Evolutionary conservation across 2,797 vertebrate genomes (phyloP).

Genomic region (Syncerus caffer): DNA sequence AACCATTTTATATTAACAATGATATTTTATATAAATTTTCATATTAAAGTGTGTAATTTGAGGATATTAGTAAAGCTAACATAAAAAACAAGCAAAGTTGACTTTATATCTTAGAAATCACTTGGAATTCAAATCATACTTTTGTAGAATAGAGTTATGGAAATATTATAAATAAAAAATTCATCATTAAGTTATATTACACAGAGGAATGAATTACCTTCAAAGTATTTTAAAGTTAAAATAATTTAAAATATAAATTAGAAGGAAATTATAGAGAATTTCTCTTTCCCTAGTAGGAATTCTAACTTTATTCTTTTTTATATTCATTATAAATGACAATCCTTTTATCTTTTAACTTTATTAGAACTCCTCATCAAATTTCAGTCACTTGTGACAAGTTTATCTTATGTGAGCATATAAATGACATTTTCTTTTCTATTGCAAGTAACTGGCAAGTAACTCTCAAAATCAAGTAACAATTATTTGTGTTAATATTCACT

Average conservation of each 20-base stretch:
- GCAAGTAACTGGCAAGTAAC: neutral
- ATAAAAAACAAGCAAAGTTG: neutral
- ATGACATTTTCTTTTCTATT: neutral
- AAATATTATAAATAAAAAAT: conserved; percentile 62
- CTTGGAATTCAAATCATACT: conserved; percentile 41
- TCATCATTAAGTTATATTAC: conserved; percentile 53
- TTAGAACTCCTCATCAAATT: neutral
- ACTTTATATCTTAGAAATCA: neutral
- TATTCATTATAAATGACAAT: conserved; percentile 49
- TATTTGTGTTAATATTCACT: neutral
- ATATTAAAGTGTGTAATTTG: neutral
- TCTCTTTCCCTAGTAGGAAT: conserved; percentile 19
- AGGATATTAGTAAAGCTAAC: neutral
- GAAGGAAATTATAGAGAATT: conserved; percentile 39
- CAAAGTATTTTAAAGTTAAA: conserved; percentile 62
- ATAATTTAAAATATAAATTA: conserved; percentile 71
- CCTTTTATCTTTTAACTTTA: conserved; percentile 45
- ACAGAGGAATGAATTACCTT: conserved; percentile 65
- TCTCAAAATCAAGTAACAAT: neutral
- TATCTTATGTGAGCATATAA: neutral
- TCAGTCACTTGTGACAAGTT: neutral
- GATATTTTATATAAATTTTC: neutral
- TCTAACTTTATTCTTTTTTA: neutral
- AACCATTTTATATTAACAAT: neutral
- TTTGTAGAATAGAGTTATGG: neutral